Conservation (phyloP, 2,113 vertebrate genomes). For the Gadus macrocephalus region DNA sequence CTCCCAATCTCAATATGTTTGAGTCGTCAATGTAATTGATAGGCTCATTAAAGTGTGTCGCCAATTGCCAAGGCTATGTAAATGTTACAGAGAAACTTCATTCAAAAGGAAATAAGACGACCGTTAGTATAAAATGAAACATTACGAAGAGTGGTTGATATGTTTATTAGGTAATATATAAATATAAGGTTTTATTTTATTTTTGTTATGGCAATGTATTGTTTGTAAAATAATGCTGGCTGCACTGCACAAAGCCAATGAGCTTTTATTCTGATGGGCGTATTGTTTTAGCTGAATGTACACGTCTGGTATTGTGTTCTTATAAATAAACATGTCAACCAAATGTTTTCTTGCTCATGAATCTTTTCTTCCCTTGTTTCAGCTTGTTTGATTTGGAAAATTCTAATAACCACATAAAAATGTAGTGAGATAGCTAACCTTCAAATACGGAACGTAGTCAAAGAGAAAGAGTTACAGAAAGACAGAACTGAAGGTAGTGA, state of each 20-base stretch:
- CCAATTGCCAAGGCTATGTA: conserved; percentile 2
- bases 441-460: too few relatives aligned
- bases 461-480: too few relatives aligned
- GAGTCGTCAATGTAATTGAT: too few relatives aligned
- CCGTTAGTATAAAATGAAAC: conserved; percentile 24
- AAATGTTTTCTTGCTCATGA: neutral
- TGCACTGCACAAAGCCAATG: conserved; percentile 31
- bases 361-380: too few relatives aligned
- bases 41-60: too few relatives aligned
- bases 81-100: conserved; percentile 24
- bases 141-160: conserved; percentile 23
- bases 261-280: conserved; percentile 9
- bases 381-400: too few relatives aligned
- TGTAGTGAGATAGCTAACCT: too few relatives aligned
- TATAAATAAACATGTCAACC: conserved; percentile 29
- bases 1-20: too few relatives aligned
- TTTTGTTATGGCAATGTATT: conserved; percentile 35
- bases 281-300: conserved; percentile 12
- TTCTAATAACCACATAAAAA: too few relatives aligned
- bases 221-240: conserved; percentile 26
- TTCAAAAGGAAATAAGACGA: neutral
- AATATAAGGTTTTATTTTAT: conserved; percentile 34
- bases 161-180: conserved; percentile 28
- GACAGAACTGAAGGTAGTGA: too few relatives aligned
- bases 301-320: conserved; percentile 27